Percentiles rank a stretch among this genome's conserved stretches.
phyloP scores from a whole-genome alignment of 2,797 vertebrate species.

The Brachymystax lenok region DNA sequence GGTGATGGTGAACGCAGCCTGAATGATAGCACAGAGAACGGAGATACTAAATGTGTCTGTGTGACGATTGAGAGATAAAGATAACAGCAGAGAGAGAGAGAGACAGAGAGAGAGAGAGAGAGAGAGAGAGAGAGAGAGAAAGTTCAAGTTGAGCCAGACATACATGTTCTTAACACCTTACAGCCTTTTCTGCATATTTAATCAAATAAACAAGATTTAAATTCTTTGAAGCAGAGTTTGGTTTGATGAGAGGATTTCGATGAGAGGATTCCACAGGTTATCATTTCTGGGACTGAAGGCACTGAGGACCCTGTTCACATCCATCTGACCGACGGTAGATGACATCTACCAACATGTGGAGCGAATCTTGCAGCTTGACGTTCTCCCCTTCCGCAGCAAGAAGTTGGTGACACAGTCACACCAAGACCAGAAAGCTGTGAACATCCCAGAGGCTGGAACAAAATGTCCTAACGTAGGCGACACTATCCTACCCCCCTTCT shows the following conservation, averaged over 20 bases:
- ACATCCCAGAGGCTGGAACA: too few relatives aligned
- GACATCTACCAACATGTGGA: too few relatives aligned
- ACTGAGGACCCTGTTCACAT: background rate
- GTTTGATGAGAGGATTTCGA: too few relatives aligned
- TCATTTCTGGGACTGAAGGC: background rate
- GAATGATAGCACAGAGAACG: background rate
- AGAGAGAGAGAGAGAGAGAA: background rate
- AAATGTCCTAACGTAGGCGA: too few relatives aligned
- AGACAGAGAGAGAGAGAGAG: background rate
- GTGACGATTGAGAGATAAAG: background rate
- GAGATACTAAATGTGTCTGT: background rate
- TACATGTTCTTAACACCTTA: background rate
- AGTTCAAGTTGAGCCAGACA: background rate
- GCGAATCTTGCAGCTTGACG: too few relatives aligned
- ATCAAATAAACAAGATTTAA: slow-evolving; percentile 4
- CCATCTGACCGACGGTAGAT: too few relatives aligned
- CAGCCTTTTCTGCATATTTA: slow-evolving; percentile 21
- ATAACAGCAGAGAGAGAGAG: background rate
- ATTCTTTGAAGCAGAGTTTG: background rate
- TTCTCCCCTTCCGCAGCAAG: too few relatives aligned
- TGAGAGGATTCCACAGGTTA: background rate
- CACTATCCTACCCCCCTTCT: too few relatives aligned
- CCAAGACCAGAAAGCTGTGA: too few relatives aligned
- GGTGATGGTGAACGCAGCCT: background rate
- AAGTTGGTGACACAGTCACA: too few relatives aligned